Percentiles rank a stretch among this genome's conserved stretches.
phyloP scores from a whole-genome alignment of 2,888 invertebrate species.

The Clunio marinus region DNA sequence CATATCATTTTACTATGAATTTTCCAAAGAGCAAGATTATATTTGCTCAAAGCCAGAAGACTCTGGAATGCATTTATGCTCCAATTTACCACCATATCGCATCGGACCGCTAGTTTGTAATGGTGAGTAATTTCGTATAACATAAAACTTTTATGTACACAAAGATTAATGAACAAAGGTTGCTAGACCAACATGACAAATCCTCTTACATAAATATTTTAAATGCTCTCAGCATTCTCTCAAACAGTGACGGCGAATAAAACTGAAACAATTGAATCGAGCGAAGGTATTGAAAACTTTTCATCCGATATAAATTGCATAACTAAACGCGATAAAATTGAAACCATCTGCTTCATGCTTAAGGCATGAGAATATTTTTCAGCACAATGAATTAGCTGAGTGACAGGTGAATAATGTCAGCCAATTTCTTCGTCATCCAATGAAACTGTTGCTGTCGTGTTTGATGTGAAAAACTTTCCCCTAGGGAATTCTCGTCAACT shows the following conservation, averaged over 20 bases:
- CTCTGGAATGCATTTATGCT: slow-evolving; percentile 91
- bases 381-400: slow-evolving; percentile 11
- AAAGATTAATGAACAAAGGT: background rate
- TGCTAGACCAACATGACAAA: no score
- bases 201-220: no score
- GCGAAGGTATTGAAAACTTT: no score
- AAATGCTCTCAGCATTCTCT: no score
- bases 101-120: slow-evolving; percentile 73
- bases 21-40: slow-evolving; percentile 88
- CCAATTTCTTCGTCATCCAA: background rate
- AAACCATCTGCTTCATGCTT: no score
- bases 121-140: slow-evolving; percentile 51
- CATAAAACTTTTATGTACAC: background rate
- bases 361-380: background rate
- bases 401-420: slow-evolving; percentile 27
- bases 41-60: slow-evolving; percentile 92
- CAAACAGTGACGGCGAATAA: no score
- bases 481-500: background rate
- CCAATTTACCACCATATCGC: slow-evolving; percentile 73
- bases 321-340: no score
- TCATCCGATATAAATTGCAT: no score
- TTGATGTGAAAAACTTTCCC: background rate
- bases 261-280: no score
- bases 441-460: background rate
- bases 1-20: slow-evolving; percentile 80